A percentile compares a stretch with the other conserved stretches of the same genome.
Evolutionary conservation across 2,797 vertebrate genomes (phyloP).

Genomic region (Myotis pilosus): DNA sequence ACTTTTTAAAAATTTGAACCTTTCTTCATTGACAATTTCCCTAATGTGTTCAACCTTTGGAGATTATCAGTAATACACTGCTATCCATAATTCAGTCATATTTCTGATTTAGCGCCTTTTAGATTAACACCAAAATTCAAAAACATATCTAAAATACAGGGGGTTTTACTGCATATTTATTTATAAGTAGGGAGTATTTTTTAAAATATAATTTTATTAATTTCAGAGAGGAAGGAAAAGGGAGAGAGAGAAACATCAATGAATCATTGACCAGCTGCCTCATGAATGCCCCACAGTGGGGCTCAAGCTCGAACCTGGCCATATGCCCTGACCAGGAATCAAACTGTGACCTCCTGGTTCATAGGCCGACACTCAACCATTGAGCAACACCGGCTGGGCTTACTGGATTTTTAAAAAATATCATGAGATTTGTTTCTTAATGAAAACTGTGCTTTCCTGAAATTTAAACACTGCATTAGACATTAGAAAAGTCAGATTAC

Average conservation of each 20-base stretch:
- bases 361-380: too few species aligned
- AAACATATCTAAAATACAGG: not conserved
- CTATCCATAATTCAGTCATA: not conserved
- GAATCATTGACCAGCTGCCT: too few species aligned
- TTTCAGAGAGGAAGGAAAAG: too few species aligned
- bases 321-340: too few species aligned
- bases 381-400: too few species aligned
- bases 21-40: not conserved
- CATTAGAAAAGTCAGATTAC: slow-evolving; percentile 23
- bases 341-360: too few species aligned
- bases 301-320: too few species aligned
- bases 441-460: not conserved
- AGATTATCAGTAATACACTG: not conserved
- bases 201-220: too few species aligned
- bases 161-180: not conserved
- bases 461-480: not conserved
- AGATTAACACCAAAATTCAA: slow-evolving; percentile 17
- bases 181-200: too few species aligned
- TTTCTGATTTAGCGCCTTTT: not conserved
- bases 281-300: too few species aligned
- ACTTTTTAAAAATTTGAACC: not conserved
- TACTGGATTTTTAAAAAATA: not conserved
- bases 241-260: too few species aligned
- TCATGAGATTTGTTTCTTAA: not conserved
- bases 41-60: not conserved